Evolutionary conservation across 2,113 vertebrate species (phyloP).

Genomic region (Setophaga coronata): DNA sequence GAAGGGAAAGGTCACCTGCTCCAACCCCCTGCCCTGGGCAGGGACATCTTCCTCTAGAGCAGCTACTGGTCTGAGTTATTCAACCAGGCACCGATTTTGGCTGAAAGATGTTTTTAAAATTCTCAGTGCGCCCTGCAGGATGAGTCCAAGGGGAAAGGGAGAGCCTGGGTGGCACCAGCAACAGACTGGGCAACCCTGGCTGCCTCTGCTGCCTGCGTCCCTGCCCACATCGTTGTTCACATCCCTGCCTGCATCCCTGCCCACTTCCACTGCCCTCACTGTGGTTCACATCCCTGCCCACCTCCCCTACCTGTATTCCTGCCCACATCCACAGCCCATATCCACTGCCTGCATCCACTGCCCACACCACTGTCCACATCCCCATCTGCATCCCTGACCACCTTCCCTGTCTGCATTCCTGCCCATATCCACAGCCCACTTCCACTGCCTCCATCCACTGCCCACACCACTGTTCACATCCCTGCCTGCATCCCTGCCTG

Average conservation of each 20-base stretch:
- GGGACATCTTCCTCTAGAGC: not conserved
- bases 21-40: rapidly evolving
- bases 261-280: not conserved
- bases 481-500: not conserved
- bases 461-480: not conserved
- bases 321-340: not conserved
- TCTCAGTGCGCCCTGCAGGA: not conserved
- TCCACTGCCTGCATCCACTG: not conserved
- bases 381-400: not conserved
- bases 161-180: not conserved
- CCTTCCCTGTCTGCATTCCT: not conserved
- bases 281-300: not conserved
- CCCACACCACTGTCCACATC: too few species aligned
- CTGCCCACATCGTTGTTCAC: rapidly evolving
- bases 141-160: not conserved
- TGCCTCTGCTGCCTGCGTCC: rapidly evolving
- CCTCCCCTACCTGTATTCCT: not conserved
- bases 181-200: not conserved
- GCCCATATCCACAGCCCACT: not conserved
- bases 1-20: not conserved
- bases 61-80: not conserved
- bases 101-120: not conserved
- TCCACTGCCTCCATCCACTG: not conserved
- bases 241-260: not conserved
- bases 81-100: not conserved